Conservation (phyloP, 2,797 vertebrate species). For the Alcedo atthis region DNA sequence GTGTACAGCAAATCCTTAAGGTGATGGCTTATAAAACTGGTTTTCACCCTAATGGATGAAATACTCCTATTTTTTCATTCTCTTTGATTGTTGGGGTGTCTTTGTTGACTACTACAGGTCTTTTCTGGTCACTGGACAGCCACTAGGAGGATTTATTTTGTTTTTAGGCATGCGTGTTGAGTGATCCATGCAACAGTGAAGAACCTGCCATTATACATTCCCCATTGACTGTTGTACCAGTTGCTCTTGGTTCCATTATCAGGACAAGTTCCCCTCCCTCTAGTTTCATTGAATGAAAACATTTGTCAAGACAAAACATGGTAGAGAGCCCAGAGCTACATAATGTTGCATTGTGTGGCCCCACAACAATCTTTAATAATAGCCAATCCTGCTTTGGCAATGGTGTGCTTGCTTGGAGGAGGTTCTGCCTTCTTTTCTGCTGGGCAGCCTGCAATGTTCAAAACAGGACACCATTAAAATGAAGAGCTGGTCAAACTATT, state of each 20-base stretch:
- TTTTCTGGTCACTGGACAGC: conserved; percentile 74
- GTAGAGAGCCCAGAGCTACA: conserved; percentile 80
- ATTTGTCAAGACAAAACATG: conserved; percentile 17
- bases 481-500: background rate
- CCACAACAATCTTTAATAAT: conserved; percentile 98
- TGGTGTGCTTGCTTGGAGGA: conserved; percentile 92
- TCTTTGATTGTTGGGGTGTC: background rate
- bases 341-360: conserved; percentile 90
- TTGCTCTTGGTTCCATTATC: conserved; percentile 36
- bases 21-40: conserved; percentile 15
- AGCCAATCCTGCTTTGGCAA: conserved; percentile 90
- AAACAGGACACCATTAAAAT: conserved; percentile 17
- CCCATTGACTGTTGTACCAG: conserved; percentile 44
- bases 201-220: conserved; percentile 74
- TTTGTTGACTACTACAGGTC: conserved; percentile 53
- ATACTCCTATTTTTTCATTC: conserved; percentile 6
- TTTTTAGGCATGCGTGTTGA: conserved; percentile 80
- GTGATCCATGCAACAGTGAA: conserved; percentile 83
- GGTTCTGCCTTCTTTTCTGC: conserved; percentile 90
- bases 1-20: background rate
- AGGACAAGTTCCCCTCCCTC: conserved; percentile 63
- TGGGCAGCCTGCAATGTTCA: conserved; percentile 80
- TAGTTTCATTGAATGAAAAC: conserved; percentile 48
- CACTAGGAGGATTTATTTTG: conserved; percentile 75
- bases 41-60: conserved; percentile 42